Conservation (phyloP, 1,140 invertebrate species). For the Cephus cinctus region DNA sequence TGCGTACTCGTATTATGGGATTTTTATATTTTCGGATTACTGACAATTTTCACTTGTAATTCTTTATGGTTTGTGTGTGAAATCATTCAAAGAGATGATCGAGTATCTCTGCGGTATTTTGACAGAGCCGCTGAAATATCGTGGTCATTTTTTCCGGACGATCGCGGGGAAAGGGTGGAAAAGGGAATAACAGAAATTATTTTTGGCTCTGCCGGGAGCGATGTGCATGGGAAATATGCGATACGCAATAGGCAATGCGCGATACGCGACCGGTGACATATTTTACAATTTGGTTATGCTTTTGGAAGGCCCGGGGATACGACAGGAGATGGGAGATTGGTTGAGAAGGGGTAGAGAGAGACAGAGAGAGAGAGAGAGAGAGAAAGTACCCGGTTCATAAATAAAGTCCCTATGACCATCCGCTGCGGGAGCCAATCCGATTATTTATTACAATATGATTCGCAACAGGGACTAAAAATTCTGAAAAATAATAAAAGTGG, state of each 20-base stretch:
- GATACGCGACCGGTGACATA: background rate
- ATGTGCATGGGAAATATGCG: background rate
- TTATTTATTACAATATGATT: slow-evolving; percentile 13
- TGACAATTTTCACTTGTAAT: no score
- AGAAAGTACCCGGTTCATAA: slow-evolving; percentile 3
- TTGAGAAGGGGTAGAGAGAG: background rate
- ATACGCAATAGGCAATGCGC: background rate
- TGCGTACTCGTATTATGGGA: no score
- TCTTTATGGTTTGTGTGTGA: no score
- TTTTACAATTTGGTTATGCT: slow-evolving; percentile 1
- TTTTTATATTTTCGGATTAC: no score
- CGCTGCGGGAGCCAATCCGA: slow-evolving; percentile 4
- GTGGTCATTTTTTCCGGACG: no score
- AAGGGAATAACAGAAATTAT: background rate
- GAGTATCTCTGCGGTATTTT: no score
- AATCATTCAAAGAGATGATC: no score
- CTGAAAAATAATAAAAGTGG: no score
- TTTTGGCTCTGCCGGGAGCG: no score
- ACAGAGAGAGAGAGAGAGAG: background rate
- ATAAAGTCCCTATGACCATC: slow-evolving; percentile 18
- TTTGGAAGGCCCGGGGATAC: background rate
- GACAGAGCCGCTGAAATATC: no score
- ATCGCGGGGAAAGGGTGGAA: background rate
- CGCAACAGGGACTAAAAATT: slow-evolving; percentile 4
- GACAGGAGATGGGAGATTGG: background rate